Conservation (phyloP, 2,797 vertebrate genomes). For the Smutsia gigantea region DNA sequence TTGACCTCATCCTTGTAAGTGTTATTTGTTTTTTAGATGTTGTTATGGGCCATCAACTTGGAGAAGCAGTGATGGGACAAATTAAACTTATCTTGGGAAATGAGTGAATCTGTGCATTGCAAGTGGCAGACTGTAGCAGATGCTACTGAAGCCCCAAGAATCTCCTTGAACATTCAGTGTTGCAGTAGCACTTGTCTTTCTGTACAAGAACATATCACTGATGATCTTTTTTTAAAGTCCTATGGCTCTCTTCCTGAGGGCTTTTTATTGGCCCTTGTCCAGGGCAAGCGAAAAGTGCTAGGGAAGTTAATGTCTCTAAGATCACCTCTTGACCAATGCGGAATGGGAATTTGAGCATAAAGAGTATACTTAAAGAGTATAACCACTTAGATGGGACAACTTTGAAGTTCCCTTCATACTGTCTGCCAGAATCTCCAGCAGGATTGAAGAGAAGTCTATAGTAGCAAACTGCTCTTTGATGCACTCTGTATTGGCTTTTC, state of each 20-base stretch:
- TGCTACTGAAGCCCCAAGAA: not conserved
- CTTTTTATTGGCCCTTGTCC: not conserved
- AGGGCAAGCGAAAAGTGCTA: not conserved
- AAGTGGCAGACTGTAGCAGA: not conserved
- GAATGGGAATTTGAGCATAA: not conserved
- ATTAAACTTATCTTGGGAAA: conserved; percentile 4
- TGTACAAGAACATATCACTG: not conserved
- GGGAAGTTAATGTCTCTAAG: not conserved
- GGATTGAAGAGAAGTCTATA: not conserved
- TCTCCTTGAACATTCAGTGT: not conserved
- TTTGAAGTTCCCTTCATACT: not conserved
- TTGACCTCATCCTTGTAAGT: not conserved
- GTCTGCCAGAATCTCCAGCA: not conserved
- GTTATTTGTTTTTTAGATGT: conserved; percentile 8
- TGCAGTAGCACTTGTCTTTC: not conserved
- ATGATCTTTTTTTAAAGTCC: not conserved
- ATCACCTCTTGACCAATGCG: not conserved
- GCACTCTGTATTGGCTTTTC: not conserved
- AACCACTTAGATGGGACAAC: not conserved
- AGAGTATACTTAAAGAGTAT: not conserved
- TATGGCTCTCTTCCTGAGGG: not conserved
- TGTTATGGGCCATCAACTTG: conserved; percentile 38
- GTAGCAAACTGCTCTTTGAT: not conserved
- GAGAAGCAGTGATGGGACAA: conserved; percentile 15
- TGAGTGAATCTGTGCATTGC: not conserved